Evolutionary conservation across 92 coral and sea anemone species (phyloP).

Genomic region (Siderastrea siderea): DNA sequence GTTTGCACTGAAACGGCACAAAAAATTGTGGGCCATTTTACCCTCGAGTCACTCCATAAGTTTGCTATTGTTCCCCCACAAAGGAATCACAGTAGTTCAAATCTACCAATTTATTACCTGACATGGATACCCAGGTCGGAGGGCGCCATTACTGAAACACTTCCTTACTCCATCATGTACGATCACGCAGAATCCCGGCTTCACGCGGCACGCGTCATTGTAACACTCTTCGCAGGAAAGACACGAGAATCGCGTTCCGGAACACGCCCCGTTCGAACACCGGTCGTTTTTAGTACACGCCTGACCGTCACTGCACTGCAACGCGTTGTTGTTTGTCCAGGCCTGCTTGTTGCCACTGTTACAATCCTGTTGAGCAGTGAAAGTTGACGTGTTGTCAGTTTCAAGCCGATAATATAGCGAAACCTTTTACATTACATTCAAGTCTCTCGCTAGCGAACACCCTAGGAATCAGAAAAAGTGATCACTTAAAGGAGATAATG

Average conservation of each 20-base stretch:
- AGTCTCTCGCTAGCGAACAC: too few relatives aligned
- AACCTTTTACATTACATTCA: too few relatives aligned
- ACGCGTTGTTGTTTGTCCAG: slow-evolving; percentile 80
- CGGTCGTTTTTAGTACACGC: slow-evolving; percentile 83
- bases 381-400: background rate
- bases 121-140: slow-evolving; percentile 85
- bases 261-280: slow-evolving; percentile 75
- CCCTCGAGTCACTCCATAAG: too few relatives aligned
- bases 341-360: slow-evolving; percentile 57
- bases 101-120: slow-evolving; percentile 65
- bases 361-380: slow-evolving; percentile 59
- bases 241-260: slow-evolving; percentile 85
- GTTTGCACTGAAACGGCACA: too few relatives aligned
- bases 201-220: slow-evolving; percentile 74
- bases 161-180: slow-evolving; percentile 45
- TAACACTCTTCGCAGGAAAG: slow-evolving; percentile 83
- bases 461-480: too few relatives aligned
- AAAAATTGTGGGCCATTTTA: too few relatives aligned
- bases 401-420: too few relatives aligned
- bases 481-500: too few relatives aligned
- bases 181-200: slow-evolving; percentile 80
- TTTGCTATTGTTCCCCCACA: too few relatives aligned
- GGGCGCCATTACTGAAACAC: slow-evolving; percentile 69
- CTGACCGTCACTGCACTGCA: slow-evolving; percentile 73
- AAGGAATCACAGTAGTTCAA: too few relatives aligned